phyloP scores from a whole-genome alignment of 2,888 invertebrate genomes.

The Miltochrista miniata region DNA sequence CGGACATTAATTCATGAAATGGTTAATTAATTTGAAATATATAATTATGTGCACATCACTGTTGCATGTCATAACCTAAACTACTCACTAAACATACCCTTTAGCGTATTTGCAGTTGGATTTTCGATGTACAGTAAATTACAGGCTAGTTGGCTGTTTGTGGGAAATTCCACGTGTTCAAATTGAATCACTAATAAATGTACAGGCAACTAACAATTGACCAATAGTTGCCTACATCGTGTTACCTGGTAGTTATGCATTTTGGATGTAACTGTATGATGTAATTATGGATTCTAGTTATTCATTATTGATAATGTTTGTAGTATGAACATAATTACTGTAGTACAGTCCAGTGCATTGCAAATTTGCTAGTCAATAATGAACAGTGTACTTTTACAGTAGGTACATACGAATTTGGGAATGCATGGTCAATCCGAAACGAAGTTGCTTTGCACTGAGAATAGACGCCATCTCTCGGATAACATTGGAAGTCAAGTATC shows the following conservation, averaged over 20 bases:
- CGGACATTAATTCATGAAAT: too few species aligned
- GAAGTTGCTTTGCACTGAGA: too few species aligned
- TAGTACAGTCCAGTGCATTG: too few species aligned
- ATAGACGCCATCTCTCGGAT: too few species aligned
- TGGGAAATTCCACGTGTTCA: constrained; percentile 39
- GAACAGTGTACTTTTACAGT: too few species aligned
- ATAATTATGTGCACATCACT: too few species aligned
- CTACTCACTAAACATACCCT: constrained; percentile 7
- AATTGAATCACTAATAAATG: constrained; percentile 31
- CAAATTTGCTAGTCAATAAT: too few species aligned
- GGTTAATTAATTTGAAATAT: too few species aligned
- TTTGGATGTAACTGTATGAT: constrained; percentile 15
- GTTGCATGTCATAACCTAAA: neutral
- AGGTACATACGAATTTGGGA: too few species aligned
- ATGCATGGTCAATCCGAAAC: too few species aligned
- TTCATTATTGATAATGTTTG: neutral
- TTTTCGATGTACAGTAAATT: constrained; percentile 30
- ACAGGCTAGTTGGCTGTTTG: constrained; percentile 18
- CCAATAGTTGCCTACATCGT: constrained; percentile 7
- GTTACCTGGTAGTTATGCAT: constrained; percentile 22
- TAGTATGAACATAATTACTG: too few species aligned
- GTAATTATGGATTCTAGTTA: constrained; percentile 2
- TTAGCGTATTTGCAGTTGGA: constrained; percentile 13
- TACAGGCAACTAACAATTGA: constrained; percentile 33
- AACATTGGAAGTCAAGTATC: too few species aligned